Conservation (phyloP, 2,888 invertebrate genomes). For the Scrobipalpa atriplicella region DNA sequence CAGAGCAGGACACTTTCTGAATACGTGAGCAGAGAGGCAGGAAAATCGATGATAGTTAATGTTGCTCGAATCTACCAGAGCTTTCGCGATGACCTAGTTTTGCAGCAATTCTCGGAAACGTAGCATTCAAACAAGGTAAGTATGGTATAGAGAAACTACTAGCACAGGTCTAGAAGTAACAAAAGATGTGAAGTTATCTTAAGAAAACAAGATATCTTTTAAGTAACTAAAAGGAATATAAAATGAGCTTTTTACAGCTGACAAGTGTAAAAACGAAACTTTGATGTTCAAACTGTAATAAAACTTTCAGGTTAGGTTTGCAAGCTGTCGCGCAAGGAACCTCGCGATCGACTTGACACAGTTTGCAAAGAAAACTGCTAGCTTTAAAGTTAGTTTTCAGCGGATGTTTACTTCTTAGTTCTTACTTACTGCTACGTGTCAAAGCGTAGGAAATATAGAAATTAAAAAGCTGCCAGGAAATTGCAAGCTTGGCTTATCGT, state of each 20-base stretch:
- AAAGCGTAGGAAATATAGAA: background rate
- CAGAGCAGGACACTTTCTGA: background rate
- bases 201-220: background rate
- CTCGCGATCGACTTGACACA: slow-evolving; percentile 16
- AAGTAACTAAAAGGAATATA: background rate
- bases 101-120: background rate
- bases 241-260: background rate
- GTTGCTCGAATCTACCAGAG: slow-evolving; percentile 1
- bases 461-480: background rate
- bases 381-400: background rate
- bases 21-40: slow-evolving; percentile 15
- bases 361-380: slow-evolving; percentile 4
- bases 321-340: slow-evolving; percentile 7
- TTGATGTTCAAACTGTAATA: background rate
- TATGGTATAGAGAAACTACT: background rate
- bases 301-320: slow-evolving; percentile 5
- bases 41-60: slow-evolving; percentile 15
- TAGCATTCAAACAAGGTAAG: background rate
- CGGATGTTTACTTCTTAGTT: background rate
- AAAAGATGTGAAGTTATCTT: background rate
- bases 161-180: background rate
- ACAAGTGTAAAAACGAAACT: background rate
- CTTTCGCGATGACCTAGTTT: slow-evolving; percentile 10
- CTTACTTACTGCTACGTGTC: background rate
- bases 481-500: background rate